Evolutionary conservation across 1,140 invertebrate genomes (phyloP).

Genomic region (Neelides sp.): DNA sequence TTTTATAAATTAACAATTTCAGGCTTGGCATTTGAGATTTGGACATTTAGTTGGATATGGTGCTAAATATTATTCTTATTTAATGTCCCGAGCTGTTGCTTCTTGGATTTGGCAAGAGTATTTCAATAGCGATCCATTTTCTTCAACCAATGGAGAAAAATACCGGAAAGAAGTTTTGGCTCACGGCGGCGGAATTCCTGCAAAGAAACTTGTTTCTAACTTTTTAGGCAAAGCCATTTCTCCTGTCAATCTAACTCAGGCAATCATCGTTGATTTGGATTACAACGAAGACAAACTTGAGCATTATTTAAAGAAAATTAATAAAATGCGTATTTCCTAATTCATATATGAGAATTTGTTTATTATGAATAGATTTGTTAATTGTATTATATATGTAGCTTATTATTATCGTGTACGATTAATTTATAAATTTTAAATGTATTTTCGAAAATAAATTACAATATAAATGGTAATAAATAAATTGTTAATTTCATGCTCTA

Average conservation of each 20-base stretch:
- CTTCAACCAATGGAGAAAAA: conserved; percentile 55
- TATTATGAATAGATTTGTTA: too few relatives aligned
- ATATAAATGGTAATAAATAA: too few relatives aligned
- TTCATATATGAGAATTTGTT: too few relatives aligned
- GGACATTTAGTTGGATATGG: conserved; percentile 95
- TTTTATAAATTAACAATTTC: conserved; percentile 25
- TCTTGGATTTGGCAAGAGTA: conserved; percentile 84
- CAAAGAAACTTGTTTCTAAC: conserved; percentile 54
- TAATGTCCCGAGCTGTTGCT: conserved; percentile 84
- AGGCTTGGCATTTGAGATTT: conserved; percentile 92
- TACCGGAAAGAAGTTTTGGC: conserved; percentile 63
- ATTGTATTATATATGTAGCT: too few relatives aligned
- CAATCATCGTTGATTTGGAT: conserved; percentile 42
- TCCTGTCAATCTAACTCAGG: conserved; percentile 41
- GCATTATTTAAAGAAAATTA: conserved; percentile 4
- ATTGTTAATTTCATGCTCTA: too few relatives aligned
- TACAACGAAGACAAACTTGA: conserved; percentile 30
- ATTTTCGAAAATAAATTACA: too few relatives aligned
- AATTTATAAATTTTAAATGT: too few relatives aligned
- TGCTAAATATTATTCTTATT: conserved; percentile 95
- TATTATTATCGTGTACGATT: too few relatives aligned
- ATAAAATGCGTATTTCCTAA: too few relatives aligned
- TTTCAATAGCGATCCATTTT: conserved; percentile 72
- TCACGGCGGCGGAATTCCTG: conserved; percentile 78
- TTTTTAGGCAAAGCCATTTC: conserved; percentile 56